Conservation (phyloP, 53 echinoderm and acorn worm genomes). For the Glandiceps talaboti region DNA sequence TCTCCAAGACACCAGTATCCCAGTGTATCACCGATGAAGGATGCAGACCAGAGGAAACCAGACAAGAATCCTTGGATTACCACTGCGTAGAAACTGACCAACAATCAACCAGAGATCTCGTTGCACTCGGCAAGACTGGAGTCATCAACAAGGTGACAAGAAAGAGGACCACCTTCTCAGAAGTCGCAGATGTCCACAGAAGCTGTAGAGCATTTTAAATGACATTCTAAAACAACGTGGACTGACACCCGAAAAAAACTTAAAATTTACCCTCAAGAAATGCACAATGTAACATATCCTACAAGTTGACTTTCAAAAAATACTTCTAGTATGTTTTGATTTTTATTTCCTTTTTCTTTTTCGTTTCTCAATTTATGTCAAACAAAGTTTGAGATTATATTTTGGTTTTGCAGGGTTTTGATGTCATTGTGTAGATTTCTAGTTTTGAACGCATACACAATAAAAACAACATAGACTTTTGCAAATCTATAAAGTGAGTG, state of each 20-base stretch:
- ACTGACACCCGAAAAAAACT: not conserved
- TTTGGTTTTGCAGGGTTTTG: no score
- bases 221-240: not conserved
- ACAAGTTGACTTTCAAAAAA: no score
- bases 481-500: no score
- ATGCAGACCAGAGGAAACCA: conserved; percentile 8
- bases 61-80: conserved; percentile 14
- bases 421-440: no score
- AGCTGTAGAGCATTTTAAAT: not conserved
- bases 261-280: not conserved
- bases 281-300: not conserved
- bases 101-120: conserved; percentile 4
- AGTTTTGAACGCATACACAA: no score
- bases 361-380: no score
- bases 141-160: conserved; percentile 12
- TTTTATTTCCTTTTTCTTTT: no score
- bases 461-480: no score
- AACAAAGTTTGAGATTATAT: no score
- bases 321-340: no score
- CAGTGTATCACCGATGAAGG: conserved; percentile 9
- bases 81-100: conserved; percentile 20
- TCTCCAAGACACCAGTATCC: conserved; percentile 31
- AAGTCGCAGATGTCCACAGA: not conserved
- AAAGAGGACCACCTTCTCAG: conserved; percentile 14
- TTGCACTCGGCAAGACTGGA: not conserved